phyloP scores from a whole-genome alignment of 2,888 invertebrate genomes.

The Dasypogon diadema region DNA sequence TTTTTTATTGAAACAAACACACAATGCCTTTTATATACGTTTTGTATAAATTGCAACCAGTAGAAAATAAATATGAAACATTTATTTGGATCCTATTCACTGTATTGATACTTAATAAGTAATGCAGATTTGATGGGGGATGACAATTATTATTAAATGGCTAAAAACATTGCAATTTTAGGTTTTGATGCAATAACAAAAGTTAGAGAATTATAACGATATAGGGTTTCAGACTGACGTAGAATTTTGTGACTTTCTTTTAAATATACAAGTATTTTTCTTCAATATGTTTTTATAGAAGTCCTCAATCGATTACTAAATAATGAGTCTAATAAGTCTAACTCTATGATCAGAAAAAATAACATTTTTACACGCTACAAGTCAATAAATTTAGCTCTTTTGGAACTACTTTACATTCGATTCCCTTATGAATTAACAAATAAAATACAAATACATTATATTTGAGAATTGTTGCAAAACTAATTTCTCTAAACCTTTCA shows the following conservation, averaged over 20 bases:
- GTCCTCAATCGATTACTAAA: too few relatives aligned
- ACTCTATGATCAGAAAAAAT: too few relatives aligned
- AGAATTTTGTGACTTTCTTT: constrained; percentile 47
- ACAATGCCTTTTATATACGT: constrained; percentile 28
- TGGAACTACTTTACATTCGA: too few relatives aligned
- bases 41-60: constrained; percentile 28
- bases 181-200: constrained; percentile 37
- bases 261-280: too few relatives aligned
- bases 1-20: constrained; percentile 39
- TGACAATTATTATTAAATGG: constrained; percentile 42
- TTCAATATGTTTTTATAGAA: too few relatives aligned
- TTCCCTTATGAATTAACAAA: too few relatives aligned
- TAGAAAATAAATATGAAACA: constrained; percentile 20
- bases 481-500: too few relatives aligned
- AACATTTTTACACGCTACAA: too few relatives aligned
- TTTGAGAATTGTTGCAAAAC: too few relatives aligned
- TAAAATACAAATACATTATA: too few relatives aligned
- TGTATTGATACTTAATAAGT: constrained; percentile 1
- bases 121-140: constrained; percentile 22
- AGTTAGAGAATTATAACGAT: constrained; percentile 36
- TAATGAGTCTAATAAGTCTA: too few relatives aligned
- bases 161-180: constrained; percentile 38
- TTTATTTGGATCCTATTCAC: neutral
- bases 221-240: constrained; percentile 18
- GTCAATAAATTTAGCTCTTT: too few relatives aligned